Evolutionary conservation across 2,113 vertebrate genomes (phyloP).

Genomic region (Platichthys stellatus): DNA sequence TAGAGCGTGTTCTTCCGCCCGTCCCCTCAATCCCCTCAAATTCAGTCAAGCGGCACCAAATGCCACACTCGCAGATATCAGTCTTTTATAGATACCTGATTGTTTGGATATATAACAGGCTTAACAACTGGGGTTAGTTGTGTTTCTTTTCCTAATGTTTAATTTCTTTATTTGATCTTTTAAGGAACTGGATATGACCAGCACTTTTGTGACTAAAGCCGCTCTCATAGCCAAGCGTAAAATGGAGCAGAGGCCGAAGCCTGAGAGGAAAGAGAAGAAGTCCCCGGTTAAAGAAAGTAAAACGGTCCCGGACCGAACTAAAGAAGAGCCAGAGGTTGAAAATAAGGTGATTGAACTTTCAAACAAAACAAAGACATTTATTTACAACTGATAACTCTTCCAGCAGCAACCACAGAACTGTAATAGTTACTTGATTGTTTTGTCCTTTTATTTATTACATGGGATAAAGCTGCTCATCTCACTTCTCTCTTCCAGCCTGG

Average conservation of each 20-base stretch:
- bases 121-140: no score
- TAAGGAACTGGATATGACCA: slow-evolving; percentile 71
- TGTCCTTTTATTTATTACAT: no score
- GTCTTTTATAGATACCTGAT: no score
- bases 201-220: slow-evolving; percentile 76
- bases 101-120: no score
- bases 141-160: background rate
- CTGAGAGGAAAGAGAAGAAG: slow-evolving; percentile 58
- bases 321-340: background rate
- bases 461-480: background rate
- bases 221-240: slow-evolving; percentile 67
- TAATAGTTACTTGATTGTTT: background rate
- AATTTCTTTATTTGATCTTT: background rate
- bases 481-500: background rate
- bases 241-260: slow-evolving; percentile 58
- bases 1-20: no score
- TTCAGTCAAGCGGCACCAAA: no score
- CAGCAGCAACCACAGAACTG: background rate
- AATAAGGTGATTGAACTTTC: background rate
- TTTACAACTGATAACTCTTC: background rate
- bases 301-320: background rate
- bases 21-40: no score
- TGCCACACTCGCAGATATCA: no score
- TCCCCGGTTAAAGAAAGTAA: slow-evolving; percentile 39
- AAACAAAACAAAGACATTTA: background rate